Percentiles rank a stretch among this genome's conserved stretches.
phyloP scores from a whole-genome alignment of 2,888 invertebrate species.

The Epiblema foenella region DNA sequence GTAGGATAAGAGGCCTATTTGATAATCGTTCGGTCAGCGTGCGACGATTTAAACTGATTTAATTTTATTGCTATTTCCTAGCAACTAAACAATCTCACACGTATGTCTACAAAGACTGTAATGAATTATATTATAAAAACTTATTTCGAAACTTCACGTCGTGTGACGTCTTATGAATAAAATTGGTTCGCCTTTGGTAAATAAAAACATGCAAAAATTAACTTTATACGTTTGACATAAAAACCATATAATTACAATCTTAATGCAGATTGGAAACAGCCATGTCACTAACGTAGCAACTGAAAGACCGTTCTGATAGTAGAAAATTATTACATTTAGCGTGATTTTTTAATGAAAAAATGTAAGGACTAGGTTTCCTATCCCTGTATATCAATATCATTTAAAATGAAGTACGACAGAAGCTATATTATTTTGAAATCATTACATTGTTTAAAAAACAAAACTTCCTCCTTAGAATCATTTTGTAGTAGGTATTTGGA shows the following conservation, averaged over 20 bases:
- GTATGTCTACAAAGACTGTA: constrained; percentile 5
- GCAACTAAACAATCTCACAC: constrained; percentile 12
- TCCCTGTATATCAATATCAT: neutral
- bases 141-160: constrained; percentile 1
- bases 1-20: constrained; percentile 6
- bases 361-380: no score
- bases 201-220: neutral
- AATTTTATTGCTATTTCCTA: constrained; percentile 6
- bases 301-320: neutral
- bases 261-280: neutral
- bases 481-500: neutral
- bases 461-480: neutral
- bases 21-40: constrained; percentile 20
- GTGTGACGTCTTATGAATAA: constrained; percentile 1
- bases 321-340: neutral
- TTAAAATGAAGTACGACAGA: neutral
- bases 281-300: neutral
- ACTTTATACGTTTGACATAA: neutral
- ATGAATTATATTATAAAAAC: neutral
- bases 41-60: neutral
- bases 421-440: neutral
- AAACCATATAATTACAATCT: neutral
- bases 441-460: no score
- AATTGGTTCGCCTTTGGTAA: neutral
- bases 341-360: neutral